Conservation (phyloP, 2,113 vertebrate species). For the Oryzias celebensis region DNA sequence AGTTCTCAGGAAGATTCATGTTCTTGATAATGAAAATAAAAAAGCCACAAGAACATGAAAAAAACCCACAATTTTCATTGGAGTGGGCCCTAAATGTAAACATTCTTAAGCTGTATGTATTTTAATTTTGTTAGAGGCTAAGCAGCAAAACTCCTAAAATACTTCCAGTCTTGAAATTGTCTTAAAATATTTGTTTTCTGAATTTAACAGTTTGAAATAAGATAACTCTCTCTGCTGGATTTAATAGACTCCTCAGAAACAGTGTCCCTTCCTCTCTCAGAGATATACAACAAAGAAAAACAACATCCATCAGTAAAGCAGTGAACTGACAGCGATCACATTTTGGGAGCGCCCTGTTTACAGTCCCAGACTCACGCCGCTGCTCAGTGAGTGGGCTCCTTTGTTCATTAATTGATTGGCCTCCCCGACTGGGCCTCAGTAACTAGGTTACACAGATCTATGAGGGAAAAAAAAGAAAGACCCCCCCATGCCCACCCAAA, state of each 20-base stretch:
- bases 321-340: slow-evolving; percentile 59
- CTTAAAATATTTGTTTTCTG: not conserved
- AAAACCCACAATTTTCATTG: too few species aligned
- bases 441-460: slow-evolving; percentile 76
- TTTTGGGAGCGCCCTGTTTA: slow-evolving; percentile 65
- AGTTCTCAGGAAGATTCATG: too few species aligned
- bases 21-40: too few species aligned
- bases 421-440: slow-evolving; percentile 72
- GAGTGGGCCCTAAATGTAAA: too few species aligned
- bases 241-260: slow-evolving; percentile 14
- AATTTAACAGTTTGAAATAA: slow-evolving; percentile 16
- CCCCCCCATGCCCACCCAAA: slow-evolving; percentile 11
- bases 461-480: slow-evolving; percentile 32
- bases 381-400: slow-evolving; percentile 69
- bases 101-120: slow-evolving; percentile 40
- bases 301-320: slow-evolving; percentile 65
- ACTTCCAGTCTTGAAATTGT: not conserved
- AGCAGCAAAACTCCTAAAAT: not conserved
- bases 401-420: slow-evolving; percentile 80
- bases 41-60: too few species aligned
- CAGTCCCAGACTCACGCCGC: slow-evolving; percentile 57
- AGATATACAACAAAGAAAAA: slow-evolving; percentile 48
- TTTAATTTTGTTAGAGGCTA: not conserved
- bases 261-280: slow-evolving; percentile 4
- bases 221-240: slow-evolving; percentile 23